Percentiles rank a stretch among this genome's conserved stretches.
These are phyloP conservation scores for Puffinus mauretanicus DNA, from an alignment of 2,113 vertebrate species.

Conservation along the genomic window DNA sequence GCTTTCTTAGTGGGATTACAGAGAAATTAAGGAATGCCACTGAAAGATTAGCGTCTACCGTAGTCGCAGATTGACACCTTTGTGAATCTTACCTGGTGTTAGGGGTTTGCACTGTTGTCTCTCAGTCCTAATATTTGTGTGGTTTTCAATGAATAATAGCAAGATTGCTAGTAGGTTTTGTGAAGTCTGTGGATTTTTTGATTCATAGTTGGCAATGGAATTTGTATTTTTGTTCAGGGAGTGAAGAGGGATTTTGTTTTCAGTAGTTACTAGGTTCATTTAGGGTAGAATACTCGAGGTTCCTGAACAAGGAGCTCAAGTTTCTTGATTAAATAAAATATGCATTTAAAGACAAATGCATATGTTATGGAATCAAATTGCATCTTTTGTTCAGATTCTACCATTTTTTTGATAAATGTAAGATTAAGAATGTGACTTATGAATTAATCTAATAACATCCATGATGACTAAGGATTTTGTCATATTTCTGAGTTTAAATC, in stretches of 20 bases:
- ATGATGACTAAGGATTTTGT: not conserved
- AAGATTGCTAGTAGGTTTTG: not conserved
- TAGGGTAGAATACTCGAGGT: not conserved
- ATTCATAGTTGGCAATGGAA: not conserved
- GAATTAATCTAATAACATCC: not conserved
- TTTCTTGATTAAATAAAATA: not conserved
- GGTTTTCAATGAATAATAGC: not conserved
- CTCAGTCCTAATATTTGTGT: not conserved
- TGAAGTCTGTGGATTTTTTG: not conserved
- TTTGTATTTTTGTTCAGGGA: not conserved
- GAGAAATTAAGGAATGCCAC: not conserved
- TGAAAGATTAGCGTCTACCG: not conserved
- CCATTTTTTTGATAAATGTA: not conserved
- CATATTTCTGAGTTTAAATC: slow-evolving; percentile 43
- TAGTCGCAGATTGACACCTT: not conserved
- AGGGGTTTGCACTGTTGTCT: not conserved
- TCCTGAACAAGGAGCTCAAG: not conserved
- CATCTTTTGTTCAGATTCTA: not conserved
- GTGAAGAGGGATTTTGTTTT: not conserved
- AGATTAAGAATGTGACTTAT: not conserved
- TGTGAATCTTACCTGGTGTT: not conserved
- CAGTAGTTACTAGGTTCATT: not conserved
- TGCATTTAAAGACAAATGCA: not conserved
- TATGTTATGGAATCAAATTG: not conserved
- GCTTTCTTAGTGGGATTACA: not conserved